Evolutionary conservation across 2,888 invertebrate genomes (phyloP).

Genomic region (Noctua janthe): DNA sequence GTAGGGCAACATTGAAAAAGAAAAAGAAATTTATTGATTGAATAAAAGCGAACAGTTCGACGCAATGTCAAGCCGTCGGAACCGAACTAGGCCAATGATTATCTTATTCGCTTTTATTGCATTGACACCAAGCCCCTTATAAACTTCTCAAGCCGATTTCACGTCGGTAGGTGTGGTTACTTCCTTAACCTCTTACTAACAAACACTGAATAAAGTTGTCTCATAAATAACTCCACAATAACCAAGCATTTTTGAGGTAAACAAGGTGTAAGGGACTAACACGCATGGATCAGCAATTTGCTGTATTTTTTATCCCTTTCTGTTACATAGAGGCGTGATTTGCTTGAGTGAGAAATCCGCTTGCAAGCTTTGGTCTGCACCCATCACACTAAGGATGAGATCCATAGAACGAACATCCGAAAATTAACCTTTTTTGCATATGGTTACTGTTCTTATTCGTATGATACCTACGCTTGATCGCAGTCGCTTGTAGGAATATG

Average conservation of each 20-base stretch:
- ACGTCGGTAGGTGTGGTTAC: neutral
- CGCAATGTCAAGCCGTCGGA: neutral
- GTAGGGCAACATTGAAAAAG: neutral
- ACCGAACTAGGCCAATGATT: neutral
- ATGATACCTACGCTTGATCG: neutral
- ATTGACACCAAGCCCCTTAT: neutral
- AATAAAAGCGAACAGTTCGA: neutral
- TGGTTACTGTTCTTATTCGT: neutral
- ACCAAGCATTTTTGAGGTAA: neutral
- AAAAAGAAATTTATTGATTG: neutral
- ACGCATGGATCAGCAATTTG: constrained; percentile 18
- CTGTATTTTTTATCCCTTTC: constrained; percentile 4
- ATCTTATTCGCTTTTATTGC: neutral
- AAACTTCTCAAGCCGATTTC: neutral
- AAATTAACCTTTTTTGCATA: neutral
- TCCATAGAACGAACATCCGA: neutral
- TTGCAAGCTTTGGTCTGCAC: constrained; percentile 11
- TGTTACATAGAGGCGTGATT: constrained; percentile 10
- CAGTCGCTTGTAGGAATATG: neutral
- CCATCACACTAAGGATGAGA: neutral
- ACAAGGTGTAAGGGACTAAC: constrained; percentile 12
- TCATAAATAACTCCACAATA: neutral
- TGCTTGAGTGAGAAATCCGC: constrained; percentile 11
- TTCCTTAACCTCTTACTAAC: constrained; percentile 27
- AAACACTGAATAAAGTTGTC: constrained; percentile 23